Evolutionary conservation across 1,140 invertebrate genomes (phyloP), one percentile per base, ranked within the genome.

Genomic region (Drosophila chauvacae): DNA sequence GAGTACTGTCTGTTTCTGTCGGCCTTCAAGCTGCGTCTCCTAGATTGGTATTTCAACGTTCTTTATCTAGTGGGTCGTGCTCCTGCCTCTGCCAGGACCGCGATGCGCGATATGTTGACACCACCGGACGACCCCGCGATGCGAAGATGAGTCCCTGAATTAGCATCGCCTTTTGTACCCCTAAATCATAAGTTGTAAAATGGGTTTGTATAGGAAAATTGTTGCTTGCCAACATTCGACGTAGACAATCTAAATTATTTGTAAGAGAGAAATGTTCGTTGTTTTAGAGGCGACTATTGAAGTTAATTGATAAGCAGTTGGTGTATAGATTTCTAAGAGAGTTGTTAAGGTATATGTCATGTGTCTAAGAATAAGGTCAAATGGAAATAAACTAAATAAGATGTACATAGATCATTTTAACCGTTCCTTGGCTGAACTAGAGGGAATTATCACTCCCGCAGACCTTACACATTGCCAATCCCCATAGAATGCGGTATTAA

Each of bases 1-100:
- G 91, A 92, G 56, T 92, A 91, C 58, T 91, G 86, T 26, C 58
- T 92, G 48, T 91, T 88, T 72, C 16, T 39, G 18, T 59, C 75
- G 1, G 53, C 60, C 10, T 79, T 71, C 3, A 79, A 56, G 33
- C 18, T 85, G 11, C 65, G 62, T 2, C 50, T 88, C 0, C 35
- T 91, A 2, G 62, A 81, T 45, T 76, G 61, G 44, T 92, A 92
- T 55, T 80, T 92, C 2, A 87, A 87, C 66, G 42, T 77, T 18
- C 64, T 92, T 6, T 87, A 90, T 35, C 35, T 87, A 23, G 7
- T 92, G 23, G 91, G 91, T 28, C 75, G 91, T 7, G 91, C 91
- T 7, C 91, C 91, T 4, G 68, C 51, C 26, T 83, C 84, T 18
- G 91, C 91, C 0, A 80, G 20, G 18, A 91, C 87, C 2, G 53